Evolutionary conservation across 1,140 invertebrate species (phyloP).

Genomic region (Teleogryllus occipitalis): DNA sequence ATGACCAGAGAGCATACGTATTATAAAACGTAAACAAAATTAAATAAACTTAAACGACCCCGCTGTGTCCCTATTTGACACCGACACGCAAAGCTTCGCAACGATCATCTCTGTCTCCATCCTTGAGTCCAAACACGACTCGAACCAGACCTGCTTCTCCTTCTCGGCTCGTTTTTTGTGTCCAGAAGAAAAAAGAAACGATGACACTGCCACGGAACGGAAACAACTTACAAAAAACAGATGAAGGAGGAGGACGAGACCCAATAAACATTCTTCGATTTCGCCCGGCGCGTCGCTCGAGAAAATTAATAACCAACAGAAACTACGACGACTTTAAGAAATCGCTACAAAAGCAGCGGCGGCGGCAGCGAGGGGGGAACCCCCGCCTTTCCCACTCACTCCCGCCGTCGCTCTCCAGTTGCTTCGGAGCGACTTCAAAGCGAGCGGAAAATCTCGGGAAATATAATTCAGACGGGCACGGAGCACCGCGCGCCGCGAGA

Average conservation of each 20-base stretch:
- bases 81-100: no score
- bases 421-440: background rate
- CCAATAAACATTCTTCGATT: background rate
- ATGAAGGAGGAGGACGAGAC: background rate
- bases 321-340: constrained; percentile 1
- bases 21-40: no score
- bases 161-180: no score
- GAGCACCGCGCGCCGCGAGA: background rate
- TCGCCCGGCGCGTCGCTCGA: background rate
- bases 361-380: background rate
- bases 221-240: background rate
- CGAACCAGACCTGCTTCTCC: no score
- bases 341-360: background rate
- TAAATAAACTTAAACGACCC: no score
- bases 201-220: no score
- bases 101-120: no score
- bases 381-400: background rate
- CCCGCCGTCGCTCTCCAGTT: background rate
- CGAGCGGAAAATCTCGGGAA: background rate
- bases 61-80: no score
- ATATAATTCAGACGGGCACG: background rate
- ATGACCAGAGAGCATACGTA: no score
- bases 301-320: constrained; percentile 5
- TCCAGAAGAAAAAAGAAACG: no score
- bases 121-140: no score